Base-by-base conservation (phyloP, 2,113 vertebrate species). In the Tautogolabrus adspersus region DNA sequence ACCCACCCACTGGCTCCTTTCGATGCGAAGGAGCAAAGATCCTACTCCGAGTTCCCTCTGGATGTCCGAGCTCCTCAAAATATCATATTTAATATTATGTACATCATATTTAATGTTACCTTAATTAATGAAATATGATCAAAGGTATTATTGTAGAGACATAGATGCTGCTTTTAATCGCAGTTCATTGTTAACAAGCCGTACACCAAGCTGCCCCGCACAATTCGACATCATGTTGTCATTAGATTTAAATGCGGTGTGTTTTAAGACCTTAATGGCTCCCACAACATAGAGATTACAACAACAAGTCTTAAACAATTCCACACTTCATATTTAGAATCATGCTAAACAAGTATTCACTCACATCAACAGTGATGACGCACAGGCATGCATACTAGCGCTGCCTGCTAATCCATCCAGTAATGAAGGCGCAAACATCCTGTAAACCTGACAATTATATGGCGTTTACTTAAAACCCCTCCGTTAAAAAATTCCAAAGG, bases 321-420 rank as follows among this genome's bases (percentile, higher is more conserved):
- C 62, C 49, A 73, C 10, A 26, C 42, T 15, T n/a, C 57, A 78
- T 56, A 61, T 30, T 79, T 54, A 65, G 12, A 73, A 70, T 37
- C 40, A 70, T 66, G 34, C 44, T 52, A 66, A 77, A 59, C 11
- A 44, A 16, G 49, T 34, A 37, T 56, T 55, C 26, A 57, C 49
- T 63, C 34, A 16, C 38, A 52, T 66, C 26, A 15, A 10, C 30
- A 44, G 13, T 23, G 59, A 62, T 66, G n/a, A 54, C 34, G 38
- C 49, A 64, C 9, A 18, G 12, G 40, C 68, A n/a, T n/a, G n/a
- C n/a, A n/a, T n/a, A n/a, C n/a, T n/a, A n/a, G n/a, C n/a, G n/a
- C n/a, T n/a, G n/a, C n/a, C n/a, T n/a, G n/a, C n/a, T n/a, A n/a
- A n/a, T n/a, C n/a, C n/a, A n/a, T n/a, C n/a, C n/a, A n/a, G n/a